Percentiles rank a stretch among this genome's conserved stretches.
These are phyloP conservation scores for Sisor rabdophorus DNA, from an alignment of 2,113 vertebrate species.

Conservation along the genomic window DNA sequence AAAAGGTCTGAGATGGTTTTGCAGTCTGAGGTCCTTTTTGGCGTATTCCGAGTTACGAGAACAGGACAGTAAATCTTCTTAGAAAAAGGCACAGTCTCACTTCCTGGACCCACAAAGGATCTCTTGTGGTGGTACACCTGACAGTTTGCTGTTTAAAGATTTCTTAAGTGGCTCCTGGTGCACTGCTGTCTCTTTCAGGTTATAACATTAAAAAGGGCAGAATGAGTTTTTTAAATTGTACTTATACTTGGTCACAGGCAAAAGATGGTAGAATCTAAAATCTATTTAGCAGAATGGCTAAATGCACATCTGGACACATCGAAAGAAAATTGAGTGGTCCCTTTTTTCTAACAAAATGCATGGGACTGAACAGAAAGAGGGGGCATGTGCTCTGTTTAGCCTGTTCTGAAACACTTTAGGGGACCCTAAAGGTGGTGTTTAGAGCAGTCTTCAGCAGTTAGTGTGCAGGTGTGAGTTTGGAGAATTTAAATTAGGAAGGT, in stretches of 20 bases:
- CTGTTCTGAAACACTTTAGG: neutral
- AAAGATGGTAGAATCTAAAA: neutral
- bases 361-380: no score
- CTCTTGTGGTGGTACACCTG: conserved; percentile 59
- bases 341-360: neutral
- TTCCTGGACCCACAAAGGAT: conserved; percentile 9
- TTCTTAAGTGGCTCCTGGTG: conserved; percentile 44
- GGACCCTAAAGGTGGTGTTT: conserved; percentile 10
- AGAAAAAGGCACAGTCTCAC: conserved; percentile 64
- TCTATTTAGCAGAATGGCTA: conserved; percentile 18
- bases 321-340: conserved; percentile 36
- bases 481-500: neutral
- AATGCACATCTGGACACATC: conserved; percentile 30
- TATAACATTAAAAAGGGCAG: neutral
- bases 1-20: conserved; percentile 33
- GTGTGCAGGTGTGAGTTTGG: conserved; percentile 10
- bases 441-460: conserved; percentile 16
- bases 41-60: conserved; percentile 30
- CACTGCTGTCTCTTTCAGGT: conserved; percentile 35
- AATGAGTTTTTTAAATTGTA: neutral
- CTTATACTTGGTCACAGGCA: conserved; percentile 14
- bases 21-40: conserved; percentile 41
- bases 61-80: conserved; percentile 10
- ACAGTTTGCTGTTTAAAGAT: conserved; percentile 37
- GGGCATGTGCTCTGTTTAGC: neutral